Conservation (phyloP, 2,888 invertebrate species). For the Andrena hattorfiana region DNA sequence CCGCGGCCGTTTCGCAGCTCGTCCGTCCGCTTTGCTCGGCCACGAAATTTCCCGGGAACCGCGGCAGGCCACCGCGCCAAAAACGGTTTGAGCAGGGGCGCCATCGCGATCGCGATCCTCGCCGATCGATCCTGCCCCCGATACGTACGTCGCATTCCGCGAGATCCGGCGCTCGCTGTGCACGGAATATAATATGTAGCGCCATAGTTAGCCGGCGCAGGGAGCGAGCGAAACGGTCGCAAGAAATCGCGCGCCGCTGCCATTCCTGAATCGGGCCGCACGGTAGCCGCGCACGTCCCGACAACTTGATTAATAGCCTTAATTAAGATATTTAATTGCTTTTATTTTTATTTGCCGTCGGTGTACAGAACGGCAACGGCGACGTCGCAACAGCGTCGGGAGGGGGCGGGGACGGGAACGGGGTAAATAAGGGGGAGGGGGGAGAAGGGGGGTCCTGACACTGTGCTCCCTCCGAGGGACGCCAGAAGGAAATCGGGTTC, state of each 20-base stretch:
- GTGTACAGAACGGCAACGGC: conserved; percentile 76
- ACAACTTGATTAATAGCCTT: conserved; percentile 87
- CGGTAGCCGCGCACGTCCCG: conserved; percentile 83
- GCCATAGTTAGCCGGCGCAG: conserved; percentile 65
- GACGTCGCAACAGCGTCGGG: conserved; percentile 69
- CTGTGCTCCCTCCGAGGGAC: conserved; percentile 4
- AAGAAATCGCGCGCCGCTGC: conserved; percentile 80
- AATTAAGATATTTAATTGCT: conserved; percentile 87
- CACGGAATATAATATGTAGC: conserved; percentile 78
- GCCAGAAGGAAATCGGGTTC: conserved; percentile 39
- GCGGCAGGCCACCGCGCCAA: conserved; percentile 34
- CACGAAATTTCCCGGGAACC: conserved; percentile 40
- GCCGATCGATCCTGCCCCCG: conserved; percentile 62
- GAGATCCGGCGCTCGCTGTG: conserved; percentile 73
- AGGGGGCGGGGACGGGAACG: conserved; percentile 18
- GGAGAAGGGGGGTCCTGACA: neutral
- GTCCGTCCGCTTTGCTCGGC: neutral
- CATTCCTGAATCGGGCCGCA: conserved; percentile 81
- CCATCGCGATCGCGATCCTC: conserved; percentile 51
- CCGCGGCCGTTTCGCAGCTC: conserved; percentile 1
- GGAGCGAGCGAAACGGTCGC: conserved; percentile 57
- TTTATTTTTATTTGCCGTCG: conserved; percentile 83
- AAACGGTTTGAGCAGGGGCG: conserved; percentile 51
- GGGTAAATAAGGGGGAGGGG: neutral
- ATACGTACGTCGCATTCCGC: conserved; percentile 73